Evolutionary conservation across 2,888 invertebrate species (phyloP), one percentile per base, ranked within the genome.

Genomic region (Neocrepidodera transversa): DNA sequence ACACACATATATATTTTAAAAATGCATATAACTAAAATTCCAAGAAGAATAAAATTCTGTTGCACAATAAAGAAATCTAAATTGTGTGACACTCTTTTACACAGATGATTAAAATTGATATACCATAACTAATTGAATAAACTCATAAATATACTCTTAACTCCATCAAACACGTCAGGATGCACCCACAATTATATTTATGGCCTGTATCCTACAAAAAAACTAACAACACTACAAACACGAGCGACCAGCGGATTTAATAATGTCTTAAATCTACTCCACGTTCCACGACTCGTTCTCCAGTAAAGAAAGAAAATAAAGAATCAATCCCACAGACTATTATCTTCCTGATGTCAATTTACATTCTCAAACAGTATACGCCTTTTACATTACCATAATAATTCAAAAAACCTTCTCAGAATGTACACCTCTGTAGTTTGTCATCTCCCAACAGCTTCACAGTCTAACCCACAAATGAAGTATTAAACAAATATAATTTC

Each of bases 331-430:
- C 55, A 40, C 36, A 28, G 47, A 58, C 58, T 56, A 60, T 52
- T 42, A 35, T 42, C 14, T 32, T 40, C 48, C 52, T 76, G 60
- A 79, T 77, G 77, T 78, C 78, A 79, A 79, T 79, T 79, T 79
- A 78, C 76, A 78, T 79, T 78, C 78, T 70, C 79, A 78, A 79
- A 78, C 78, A 78, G 77, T 77, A 72, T 78, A 78, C 78, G 79
- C 79, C 79, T 79, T 76, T 75, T 70, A 74, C 76, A 79, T 79
- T 78, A 79, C 77, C 79, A 78, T 79, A 79, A 79, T 79, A 79
- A 79, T 79, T 79, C 78, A 78, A 77, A 78, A 76, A 77, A 70
- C 69, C 66, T 71, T 70, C 73, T 73, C 68, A 73, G 76, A 75
- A 75, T 74, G 75, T 73, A 72, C 68, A 56, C 60, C 60, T 54